A percentile compares a stretch with the other conserved stretches of the same genome.
These are phyloP conservation scores for Odontamblyopus rebecca DNA, from an alignment of 2,797 vertebrate genomes.

Conservation along the genomic window DNA sequence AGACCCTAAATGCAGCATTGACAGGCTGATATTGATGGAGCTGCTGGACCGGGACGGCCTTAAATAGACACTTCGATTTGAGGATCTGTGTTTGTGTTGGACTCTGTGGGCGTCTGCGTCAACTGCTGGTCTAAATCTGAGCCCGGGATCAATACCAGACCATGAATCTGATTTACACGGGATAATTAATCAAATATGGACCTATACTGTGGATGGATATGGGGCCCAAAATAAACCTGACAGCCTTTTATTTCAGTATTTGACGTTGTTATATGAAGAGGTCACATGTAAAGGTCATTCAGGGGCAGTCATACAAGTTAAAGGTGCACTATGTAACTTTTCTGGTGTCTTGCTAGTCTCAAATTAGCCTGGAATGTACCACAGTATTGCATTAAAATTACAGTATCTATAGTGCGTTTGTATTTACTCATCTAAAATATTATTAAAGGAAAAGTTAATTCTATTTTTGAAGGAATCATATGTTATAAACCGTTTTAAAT, in stretches of 20 bases:
- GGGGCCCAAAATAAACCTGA: background rate
- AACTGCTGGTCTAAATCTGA: constrained; percentile 33
- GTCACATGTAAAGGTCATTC: too few relatives aligned
- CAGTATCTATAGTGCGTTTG: background rate
- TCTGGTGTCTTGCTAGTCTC: too few relatives aligned
- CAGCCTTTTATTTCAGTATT: background rate
- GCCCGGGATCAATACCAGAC: constrained; percentile 8
- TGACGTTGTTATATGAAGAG: too few relatives aligned
- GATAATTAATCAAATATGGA: background rate
- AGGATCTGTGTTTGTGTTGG: constrained; percentile 10
- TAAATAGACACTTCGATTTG: constrained; percentile 28
- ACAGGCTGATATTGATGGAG: background rate
- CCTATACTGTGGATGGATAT: background rate
- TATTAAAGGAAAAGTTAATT: too few relatives aligned
- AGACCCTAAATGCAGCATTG: background rate
- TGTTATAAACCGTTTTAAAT: too few relatives aligned
- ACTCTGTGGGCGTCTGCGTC: constrained; percentile 5
- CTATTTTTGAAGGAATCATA: too few relatives aligned
- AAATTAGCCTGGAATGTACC: background rate
- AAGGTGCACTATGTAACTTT: too few relatives aligned
- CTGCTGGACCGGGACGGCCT: constrained; percentile 13
- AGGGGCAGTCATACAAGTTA: too few relatives aligned
- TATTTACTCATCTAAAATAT: too few relatives aligned
- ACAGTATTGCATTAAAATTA: background rate
- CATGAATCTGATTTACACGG: background rate